phyloP scores from a whole-genome alignment of 2,797 vertebrate genomes.

The Adelosebastes latens region DNA sequence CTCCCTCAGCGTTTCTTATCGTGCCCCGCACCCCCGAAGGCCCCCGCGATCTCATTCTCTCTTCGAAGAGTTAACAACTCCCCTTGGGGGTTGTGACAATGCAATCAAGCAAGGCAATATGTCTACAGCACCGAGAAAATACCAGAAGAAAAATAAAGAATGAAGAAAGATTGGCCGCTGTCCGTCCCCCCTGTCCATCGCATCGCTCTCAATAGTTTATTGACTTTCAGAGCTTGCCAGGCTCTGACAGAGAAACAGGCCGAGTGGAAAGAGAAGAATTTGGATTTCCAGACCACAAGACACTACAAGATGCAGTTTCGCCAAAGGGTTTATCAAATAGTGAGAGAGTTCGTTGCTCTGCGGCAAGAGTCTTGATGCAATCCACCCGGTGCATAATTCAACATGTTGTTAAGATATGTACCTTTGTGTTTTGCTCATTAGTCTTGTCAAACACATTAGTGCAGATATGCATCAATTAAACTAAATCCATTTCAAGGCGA shows the following conservation, averaged over 20 bases:
- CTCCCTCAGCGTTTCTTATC: conserved; percentile 39
- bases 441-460: neutral
- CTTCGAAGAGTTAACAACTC: conserved; percentile 63
- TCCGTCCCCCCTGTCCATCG: neutral
- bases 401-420: neutral
- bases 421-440: neutral
- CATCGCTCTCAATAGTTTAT: conserved; percentile 23
- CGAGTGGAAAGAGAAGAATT: neutral
- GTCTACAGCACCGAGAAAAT: conserved; percentile 45
- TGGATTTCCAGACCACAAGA: conserved; percentile 8
- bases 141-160: conserved; percentile 43
- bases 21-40: neutral
- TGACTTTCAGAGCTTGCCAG: conserved; percentile 1
- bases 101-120: conserved; percentile 63
- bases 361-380: neutral
- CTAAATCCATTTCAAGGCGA: no score
- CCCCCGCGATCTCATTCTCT: conserved; percentile 54
- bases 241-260: neutral
- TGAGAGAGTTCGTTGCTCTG: neutral
- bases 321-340: neutral
- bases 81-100: conserved; percentile 59
- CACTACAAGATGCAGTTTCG: neutral
- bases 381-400: neutral
- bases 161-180: conserved; percentile 3
- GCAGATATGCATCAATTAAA: neutral